A percentile compares a stretch with the other conserved stretches of the same genome.
Evolutionary conservation across 2,888 invertebrate genomes (phyloP).

Genomic region (Phoenoteleia sp.): DNA sequence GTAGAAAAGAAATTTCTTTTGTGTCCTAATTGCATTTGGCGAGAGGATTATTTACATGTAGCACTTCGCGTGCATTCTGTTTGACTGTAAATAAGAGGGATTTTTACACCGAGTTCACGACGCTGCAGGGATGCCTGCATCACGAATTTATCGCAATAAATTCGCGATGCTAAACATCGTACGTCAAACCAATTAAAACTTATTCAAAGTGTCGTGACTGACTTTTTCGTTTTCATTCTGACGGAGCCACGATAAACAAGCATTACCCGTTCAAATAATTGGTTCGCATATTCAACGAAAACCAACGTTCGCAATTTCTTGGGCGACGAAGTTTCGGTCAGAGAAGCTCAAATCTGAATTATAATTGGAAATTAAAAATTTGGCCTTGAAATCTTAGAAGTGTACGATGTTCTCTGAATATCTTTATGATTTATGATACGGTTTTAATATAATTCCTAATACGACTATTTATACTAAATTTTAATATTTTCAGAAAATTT

Average conservation of each 20-base stretch:
- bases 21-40: conserved; percentile 36
- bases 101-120: conserved; percentile 37
- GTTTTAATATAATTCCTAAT: too few species aligned
- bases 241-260: conserved; percentile 50
- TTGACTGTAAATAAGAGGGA: conserved; percentile 60
- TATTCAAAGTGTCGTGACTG: conserved; percentile 56
- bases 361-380: conserved; percentile 19
- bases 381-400: neutral
- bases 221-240: conserved; percentile 47
- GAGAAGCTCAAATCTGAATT: conserved; percentile 32
- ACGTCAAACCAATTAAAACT: conserved; percentile 74
- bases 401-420: too few species aligned
- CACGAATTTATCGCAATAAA: too few species aligned
- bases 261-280: conserved; percentile 48
- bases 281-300: conserved; percentile 54
- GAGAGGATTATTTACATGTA: conserved; percentile 54
- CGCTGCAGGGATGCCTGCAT: conserved; percentile 35
- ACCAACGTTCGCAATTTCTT: conserved; percentile 19
- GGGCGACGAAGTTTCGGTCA: neutral
- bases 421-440: too few species aligned
- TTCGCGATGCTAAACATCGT: conserved; percentile 63
- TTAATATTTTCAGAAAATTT: too few species aligned
- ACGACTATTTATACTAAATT: too few species aligned
- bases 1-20: conserved; percentile 27
- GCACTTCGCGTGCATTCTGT: conserved; percentile 32